Evolutionary conservation across 2,113 vertebrate species (phyloP).

Genomic region (Otocyon megalotis): DNA sequence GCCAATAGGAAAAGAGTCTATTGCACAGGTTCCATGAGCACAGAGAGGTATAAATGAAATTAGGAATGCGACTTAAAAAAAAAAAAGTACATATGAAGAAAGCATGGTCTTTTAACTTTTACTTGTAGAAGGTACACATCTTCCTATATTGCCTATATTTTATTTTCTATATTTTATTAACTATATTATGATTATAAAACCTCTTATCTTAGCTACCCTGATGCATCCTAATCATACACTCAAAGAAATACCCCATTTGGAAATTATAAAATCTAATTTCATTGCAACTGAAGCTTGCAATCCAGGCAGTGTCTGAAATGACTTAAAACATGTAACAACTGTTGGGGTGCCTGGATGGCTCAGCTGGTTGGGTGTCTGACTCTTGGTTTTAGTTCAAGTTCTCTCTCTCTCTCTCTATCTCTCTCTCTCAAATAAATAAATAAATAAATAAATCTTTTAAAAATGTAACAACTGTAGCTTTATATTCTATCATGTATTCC

Average conservation of each 20-base stretch:
- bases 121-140: background rate
- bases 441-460: background rate
- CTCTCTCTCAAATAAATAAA: background rate
- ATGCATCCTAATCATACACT: background rate
- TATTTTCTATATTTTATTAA: background rate
- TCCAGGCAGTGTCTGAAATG: background rate
- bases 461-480: background rate
- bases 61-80: background rate
- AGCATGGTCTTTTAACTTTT: background rate
- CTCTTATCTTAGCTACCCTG: background rate
- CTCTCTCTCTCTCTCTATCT: background rate
- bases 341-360: background rate
- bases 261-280: background rate
- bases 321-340: background rate
- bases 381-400: background rate
- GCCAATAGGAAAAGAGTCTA: background rate
- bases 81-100: background rate
- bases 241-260: background rate
- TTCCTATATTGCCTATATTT: background rate
- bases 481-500: background rate
- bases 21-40: fast-evolving
- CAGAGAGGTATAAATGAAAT: background rate
- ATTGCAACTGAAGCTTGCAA: background rate
- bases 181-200: no score
- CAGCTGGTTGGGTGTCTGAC: background rate